Evolutionary conservation across 1,140 invertebrate genomes (phyloP).

Genomic region (Andrena cerasifolii): DNA sequence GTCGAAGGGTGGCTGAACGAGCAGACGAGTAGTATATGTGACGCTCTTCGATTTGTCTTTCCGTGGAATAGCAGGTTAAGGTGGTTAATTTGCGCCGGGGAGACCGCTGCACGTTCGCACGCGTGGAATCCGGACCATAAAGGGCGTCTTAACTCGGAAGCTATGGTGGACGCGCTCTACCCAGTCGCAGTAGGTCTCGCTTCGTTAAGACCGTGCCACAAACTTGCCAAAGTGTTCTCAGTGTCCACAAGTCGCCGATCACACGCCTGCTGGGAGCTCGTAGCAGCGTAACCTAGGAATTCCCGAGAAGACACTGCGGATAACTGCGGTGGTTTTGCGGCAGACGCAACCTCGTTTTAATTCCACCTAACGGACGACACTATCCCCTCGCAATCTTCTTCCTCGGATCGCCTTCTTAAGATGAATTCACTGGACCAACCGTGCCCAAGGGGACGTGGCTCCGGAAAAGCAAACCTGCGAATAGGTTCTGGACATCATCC

Average conservation of each 20-base stretch:
- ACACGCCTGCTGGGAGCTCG: constrained; percentile 43
- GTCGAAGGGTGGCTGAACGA: too few species aligned
- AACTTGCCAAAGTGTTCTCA: constrained; percentile 59
- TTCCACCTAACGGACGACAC: constrained; percentile 29
- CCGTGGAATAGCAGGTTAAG: background rate
- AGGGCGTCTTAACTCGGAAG: constrained; percentile 53
- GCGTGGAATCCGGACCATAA: constrained; percentile 42
- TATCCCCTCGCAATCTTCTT: background rate
- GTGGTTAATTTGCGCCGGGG: background rate
- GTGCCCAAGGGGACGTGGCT: too few species aligned
- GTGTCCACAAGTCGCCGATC: constrained; percentile 66
- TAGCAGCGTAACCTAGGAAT: constrained; percentile 56
- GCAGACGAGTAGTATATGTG: too few species aligned
- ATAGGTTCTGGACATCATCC: too few species aligned
- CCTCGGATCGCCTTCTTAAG: background rate
- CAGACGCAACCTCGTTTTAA: constrained; percentile 50
- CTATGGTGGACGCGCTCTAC: constrained; percentile 27
- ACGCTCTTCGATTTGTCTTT: background rate
- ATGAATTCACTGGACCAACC: too few species aligned
- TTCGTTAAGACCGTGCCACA: constrained; percentile 64
- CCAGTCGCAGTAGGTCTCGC: constrained; percentile 47
- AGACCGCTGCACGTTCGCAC: background rate
- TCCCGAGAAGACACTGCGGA: constrained; percentile 58
- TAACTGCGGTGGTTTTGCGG: constrained; percentile 64
- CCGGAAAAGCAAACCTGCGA: too few species aligned